Conservation (phyloP, 2,113 vertebrate genomes). For the Aptenodytes patagonicus region DNA sequence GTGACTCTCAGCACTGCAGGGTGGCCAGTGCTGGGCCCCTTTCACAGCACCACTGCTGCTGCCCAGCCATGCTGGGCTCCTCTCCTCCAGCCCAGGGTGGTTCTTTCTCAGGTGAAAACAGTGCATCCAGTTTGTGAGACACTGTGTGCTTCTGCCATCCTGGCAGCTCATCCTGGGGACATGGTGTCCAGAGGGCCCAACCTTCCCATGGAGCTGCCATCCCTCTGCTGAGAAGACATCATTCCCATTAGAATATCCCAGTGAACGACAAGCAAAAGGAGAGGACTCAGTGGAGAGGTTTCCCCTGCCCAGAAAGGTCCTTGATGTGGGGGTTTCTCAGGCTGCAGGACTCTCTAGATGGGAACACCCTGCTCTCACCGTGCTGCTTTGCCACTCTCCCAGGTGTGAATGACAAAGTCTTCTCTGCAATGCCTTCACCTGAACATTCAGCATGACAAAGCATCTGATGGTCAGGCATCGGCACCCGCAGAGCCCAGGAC, state of each 20-base stretch:
- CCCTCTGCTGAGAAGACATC: not conserved
- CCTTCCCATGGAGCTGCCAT: not conserved
- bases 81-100: not conserved
- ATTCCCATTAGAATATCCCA: not conserved
- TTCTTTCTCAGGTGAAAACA: not conserved
- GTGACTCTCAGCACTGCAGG: not conserved
- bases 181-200: not conserved
- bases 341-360: not conserved
- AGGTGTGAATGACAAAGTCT: fast-evolving
- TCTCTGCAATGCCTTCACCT: not conserved
- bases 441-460: fast-evolving
- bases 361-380: not conserved
- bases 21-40: not conserved
- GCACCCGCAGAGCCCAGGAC: not conserved
- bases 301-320: not conserved
- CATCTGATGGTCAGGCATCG: fast-evolving
- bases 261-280: not conserved
- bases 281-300: not conserved
- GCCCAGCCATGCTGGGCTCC: not conserved
- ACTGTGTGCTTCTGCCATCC: not conserved
- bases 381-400: not conserved
- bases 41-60: not conserved
- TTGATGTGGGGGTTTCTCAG: not conserved
- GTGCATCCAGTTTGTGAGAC: not conserved
- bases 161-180: not conserved